phyloP scores from a whole-genome alignment of 2,888 invertebrate genomes.

The Drosophila melanosoma region DNA sequence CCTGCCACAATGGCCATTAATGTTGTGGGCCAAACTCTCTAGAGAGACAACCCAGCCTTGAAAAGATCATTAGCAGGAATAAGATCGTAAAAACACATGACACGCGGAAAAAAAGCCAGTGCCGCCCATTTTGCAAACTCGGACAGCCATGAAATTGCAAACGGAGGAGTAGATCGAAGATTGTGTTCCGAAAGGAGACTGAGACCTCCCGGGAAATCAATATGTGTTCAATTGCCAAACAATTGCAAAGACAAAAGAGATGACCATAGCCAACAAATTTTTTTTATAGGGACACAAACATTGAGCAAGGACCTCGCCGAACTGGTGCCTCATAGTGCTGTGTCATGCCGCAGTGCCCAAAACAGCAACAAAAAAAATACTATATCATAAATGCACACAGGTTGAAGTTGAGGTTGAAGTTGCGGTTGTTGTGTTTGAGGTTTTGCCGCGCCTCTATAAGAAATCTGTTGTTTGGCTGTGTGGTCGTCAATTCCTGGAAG shows the following conservation, averaged over 20 bases:
- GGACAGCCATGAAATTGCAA: conserved; percentile 75
- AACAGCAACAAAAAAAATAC: conserved; percentile 25
- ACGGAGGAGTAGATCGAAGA: conserved; percentile 19
- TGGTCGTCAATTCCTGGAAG: conserved; percentile 68
- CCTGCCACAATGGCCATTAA: conserved; percentile 41
- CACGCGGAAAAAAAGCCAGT: conserved; percentile 71
- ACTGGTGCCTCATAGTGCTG: conserved; percentile 48
- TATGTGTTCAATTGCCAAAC: conserved; percentile 70
- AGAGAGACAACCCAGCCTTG: conserved; percentile 33
- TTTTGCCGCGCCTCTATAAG: conserved; percentile 65
- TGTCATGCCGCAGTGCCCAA: conserved; percentile 63
- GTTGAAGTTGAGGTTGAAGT: conserved; percentile 51
- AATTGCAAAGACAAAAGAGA: conserved; percentile 70
- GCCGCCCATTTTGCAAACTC: conserved; percentile 52
- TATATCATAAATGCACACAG: conserved; percentile 76
- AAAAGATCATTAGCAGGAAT: conserved; percentile 76
- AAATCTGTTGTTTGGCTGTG: conserved; percentile 39
- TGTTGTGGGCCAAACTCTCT: conserved; percentile 11
- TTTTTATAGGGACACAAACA: conserved; percentile 72
- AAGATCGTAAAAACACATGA: conserved; percentile 77
- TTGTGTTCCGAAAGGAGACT: background rate
- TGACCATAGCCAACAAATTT: conserved; percentile 48
- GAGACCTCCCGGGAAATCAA: conserved; percentile 75
- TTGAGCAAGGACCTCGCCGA: conserved; percentile 41
- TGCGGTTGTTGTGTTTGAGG: conserved; percentile 62